A percentile compares a stretch with the other conserved stretches of the same genome.
These are phyloP conservation scores for Eira barbara DNA, from an alignment of 2,113 vertebrate genomes.

Conservation along the genomic window DNA sequence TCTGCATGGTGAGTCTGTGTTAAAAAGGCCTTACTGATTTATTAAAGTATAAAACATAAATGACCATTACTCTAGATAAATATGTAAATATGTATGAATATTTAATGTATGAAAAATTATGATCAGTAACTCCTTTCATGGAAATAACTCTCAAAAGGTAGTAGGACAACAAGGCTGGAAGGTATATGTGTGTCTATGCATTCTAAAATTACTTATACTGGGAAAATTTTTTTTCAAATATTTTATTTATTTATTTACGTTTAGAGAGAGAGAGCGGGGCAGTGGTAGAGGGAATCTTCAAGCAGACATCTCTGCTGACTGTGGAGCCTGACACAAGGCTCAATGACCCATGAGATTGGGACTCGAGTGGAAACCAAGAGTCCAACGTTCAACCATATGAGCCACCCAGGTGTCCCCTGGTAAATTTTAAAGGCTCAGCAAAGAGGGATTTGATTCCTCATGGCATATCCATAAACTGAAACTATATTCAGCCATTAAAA, in stretches of 20 bases:
- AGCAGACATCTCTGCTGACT: no score
- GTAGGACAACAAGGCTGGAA: not conserved
- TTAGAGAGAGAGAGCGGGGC: no score
- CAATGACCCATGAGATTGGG: no score
- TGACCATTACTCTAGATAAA: not conserved
- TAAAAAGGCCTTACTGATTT: not conserved
- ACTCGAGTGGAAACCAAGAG: no score
- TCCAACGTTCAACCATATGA: no score
- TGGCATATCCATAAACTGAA: not conserved
- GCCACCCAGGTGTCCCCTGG: not conserved
- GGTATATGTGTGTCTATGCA: not conserved
- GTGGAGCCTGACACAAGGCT: no score
- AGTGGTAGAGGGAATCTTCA: no score
- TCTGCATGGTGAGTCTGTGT: not conserved
- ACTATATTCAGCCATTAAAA: not conserved
- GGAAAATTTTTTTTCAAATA: no score
- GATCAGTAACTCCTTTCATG: not conserved
- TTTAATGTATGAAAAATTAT: not conserved
- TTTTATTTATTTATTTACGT: no score
- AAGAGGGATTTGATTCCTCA: not conserved
- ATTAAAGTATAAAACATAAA: not conserved
- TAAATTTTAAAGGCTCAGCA: not conserved
- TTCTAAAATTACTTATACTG: not conserved
- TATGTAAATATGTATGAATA: not conserved
- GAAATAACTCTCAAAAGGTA: not conserved